Percentiles rank a stretch among this genome's conserved stretches.
phyloP scores from a whole-genome alignment of 2,888 invertebrate genomes.

The Monoplex corrugatus region DNA sequence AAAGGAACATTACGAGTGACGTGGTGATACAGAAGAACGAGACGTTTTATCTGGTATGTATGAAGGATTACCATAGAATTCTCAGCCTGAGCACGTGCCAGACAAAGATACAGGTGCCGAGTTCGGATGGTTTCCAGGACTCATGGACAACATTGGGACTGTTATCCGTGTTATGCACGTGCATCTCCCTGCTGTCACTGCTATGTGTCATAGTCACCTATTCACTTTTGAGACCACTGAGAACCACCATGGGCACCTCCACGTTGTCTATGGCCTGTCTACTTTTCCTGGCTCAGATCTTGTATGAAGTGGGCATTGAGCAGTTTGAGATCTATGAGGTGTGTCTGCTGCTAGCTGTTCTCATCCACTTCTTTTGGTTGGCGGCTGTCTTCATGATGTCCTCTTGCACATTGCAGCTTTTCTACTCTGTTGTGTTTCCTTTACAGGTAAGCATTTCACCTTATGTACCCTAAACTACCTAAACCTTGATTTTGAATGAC shows the following conservation, averaged over 20 bases:
- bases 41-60: neutral
- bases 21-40: neutral
- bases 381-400: slow-evolving; percentile 62
- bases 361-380: slow-evolving; percentile 67
- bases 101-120: neutral
- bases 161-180: neutral
- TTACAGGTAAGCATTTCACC: too few species aligned
- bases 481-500: too few species aligned
- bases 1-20: neutral
- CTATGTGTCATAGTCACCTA: neutral
- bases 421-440: slow-evolving; percentile 55
- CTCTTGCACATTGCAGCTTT: slow-evolving; percentile 64
- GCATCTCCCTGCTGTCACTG: neutral
- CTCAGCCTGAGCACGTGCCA: neutral
- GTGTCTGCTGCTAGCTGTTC: slow-evolving; percentile 56
- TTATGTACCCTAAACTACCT: too few species aligned
- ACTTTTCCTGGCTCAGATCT: slow-evolving; percentile 62
- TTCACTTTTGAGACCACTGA: neutral
- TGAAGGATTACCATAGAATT: neutral
- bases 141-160: neutral
- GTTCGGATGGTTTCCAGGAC: neutral
- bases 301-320: slow-evolving; percentile 58
- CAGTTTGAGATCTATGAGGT: slow-evolving; percentile 19
- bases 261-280: slow-evolving; percentile 49
- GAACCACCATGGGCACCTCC: neutral